Conservation (phyloP, 1,140 invertebrate species). For the Thaumetopoea pityocampa region DNA sequence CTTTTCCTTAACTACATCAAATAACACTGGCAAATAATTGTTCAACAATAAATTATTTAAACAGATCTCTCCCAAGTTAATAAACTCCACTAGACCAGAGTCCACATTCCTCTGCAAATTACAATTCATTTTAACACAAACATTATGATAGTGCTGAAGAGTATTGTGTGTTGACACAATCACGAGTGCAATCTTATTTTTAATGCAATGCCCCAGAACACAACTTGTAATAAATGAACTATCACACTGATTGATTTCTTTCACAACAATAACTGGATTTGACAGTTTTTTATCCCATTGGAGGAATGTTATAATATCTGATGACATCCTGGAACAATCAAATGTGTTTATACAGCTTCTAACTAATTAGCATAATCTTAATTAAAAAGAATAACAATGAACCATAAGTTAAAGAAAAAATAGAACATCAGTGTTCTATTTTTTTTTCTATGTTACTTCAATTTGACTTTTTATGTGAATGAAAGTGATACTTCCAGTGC, state of each 20-base stretch:
- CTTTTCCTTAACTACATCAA: constrained; percentile 39
- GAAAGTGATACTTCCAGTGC: neutral
- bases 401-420: neutral
- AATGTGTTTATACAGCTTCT: constrained; percentile 1
- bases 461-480: too few relatives aligned
- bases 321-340: constrained; percentile 71
- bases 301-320: constrained; percentile 75
- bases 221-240: constrained; percentile 82
- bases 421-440: too few relatives aligned
- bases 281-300: constrained; percentile 77
- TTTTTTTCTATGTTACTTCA: too few relatives aligned
- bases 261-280: constrained; percentile 79
- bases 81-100: constrained; percentile 73
- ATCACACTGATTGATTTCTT: constrained; percentile 81
- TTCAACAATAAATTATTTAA: constrained; percentile 76
- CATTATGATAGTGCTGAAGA: constrained; percentile 82
- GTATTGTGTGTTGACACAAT: constrained; percentile 83
- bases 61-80: constrained; percentile 43
- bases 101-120: constrained; percentile 79
- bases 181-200: constrained; percentile 76
- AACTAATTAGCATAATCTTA: too few relatives aligned
- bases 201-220: constrained; percentile 77
- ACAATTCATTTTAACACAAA: constrained; percentile 84
- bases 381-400: too few relatives aligned
- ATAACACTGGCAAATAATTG: constrained; percentile 51